A percentile compares a stretch with the other conserved stretches of the same genome.
These are phyloP conservation scores for Notolepis coatsorum DNA, from an alignment of 2,797 vertebrate species.

Conservation along the genomic window DNA sequence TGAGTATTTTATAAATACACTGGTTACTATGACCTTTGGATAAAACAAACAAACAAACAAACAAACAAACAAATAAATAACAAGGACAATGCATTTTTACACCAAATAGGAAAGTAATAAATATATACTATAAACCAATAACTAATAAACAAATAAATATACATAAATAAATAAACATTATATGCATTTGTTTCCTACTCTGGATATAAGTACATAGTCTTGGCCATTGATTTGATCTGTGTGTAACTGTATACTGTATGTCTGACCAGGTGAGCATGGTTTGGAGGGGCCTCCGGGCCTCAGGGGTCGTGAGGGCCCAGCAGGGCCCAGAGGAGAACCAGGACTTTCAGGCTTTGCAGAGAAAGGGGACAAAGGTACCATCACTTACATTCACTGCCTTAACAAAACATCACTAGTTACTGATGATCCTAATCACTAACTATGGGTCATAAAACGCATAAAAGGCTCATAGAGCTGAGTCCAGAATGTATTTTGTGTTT, in stretches of 20 bases:
- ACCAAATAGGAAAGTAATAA: no score
- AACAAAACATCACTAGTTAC: neutral
- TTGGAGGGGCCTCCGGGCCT: slow-evolving; percentile 87
- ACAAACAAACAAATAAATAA: no score
- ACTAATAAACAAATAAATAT: no score
- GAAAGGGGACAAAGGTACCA: slow-evolving; percentile 93
- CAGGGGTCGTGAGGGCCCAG: slow-evolving; percentile 89
- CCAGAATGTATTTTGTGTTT: slow-evolving; percentile 22
- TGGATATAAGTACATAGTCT: no score
- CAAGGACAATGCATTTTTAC: no score
- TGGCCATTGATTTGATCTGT: neutral
- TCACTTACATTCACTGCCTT: neutral
- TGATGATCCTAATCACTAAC: neutral
- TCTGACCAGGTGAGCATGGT: slow-evolving; percentile 89
- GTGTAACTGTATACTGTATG: slow-evolving; percentile 15
- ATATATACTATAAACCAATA: no score
- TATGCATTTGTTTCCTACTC: no score
- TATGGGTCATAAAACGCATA: neutral
- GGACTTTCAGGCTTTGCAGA: slow-evolving; percentile 86
- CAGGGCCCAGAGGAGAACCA: slow-evolving; percentile 89
- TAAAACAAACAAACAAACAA: no score
- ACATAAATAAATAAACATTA: no score
- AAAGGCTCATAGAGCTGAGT: neutral
- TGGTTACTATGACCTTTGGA: no score
- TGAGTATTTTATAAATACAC: no score